Evolutionary conservation across 2,113 vertebrate species (phyloP).

Genomic region (Spermophilus dauricus): DNA sequence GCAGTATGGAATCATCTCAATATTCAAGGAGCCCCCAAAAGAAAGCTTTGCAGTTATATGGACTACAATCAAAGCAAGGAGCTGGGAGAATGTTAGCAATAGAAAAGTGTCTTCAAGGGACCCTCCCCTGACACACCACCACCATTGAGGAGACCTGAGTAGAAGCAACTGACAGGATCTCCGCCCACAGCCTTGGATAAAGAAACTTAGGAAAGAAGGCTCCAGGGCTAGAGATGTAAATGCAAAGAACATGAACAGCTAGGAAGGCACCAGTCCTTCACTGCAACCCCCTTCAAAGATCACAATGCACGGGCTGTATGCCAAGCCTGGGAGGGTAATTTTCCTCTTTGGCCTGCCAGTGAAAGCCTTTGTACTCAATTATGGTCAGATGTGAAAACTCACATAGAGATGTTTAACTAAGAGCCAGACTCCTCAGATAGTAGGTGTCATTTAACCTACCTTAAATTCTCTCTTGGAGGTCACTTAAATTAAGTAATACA

Average conservation of each 20-base stretch:
- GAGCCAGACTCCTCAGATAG: neutral
- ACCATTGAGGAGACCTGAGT: neutral
- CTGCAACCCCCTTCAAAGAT: neutral
- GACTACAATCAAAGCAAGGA: neutral
- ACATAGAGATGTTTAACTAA: neutral
- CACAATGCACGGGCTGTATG: fast-evolving
- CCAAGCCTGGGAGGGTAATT: too few species aligned
- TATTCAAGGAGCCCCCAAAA: neutral
- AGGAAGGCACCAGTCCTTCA: neutral
- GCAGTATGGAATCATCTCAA: neutral
- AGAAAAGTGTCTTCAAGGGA: neutral
- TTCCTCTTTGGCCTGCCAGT: neutral
- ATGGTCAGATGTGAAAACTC: neutral
- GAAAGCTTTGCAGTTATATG: neutral
- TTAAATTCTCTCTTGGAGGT: neutral
- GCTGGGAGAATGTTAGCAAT: fast-evolving
- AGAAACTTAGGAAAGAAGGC: neutral
- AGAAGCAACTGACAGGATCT: neutral
- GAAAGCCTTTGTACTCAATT: neutral
- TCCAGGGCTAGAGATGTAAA: neutral
- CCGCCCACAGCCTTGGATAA: neutral
- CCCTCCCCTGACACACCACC: too few species aligned
- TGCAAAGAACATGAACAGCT: neutral
- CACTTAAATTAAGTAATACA: neutral
- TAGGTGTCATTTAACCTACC: neutral